Evolutionary conservation across 2,888 invertebrate genomes (phyloP).

Genomic region (Smittia sp.): DNA sequence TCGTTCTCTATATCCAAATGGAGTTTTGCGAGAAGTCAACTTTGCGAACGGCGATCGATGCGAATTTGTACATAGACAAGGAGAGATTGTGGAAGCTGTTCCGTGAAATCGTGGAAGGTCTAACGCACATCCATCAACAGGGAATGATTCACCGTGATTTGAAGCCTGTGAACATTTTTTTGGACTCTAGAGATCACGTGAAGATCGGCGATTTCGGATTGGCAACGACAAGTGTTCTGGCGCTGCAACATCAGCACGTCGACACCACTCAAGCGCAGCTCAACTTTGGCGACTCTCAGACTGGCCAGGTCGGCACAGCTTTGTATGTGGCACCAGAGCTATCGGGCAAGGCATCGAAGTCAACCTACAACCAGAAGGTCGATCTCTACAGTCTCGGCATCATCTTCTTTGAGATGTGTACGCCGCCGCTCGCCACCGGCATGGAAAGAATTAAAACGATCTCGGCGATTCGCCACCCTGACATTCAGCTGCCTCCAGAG

Average conservation of each 20-base stretch:
- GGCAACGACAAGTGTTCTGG: constrained; percentile 74
- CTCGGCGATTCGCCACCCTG: constrained; percentile 65
- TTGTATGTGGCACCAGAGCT: constrained; percentile 95
- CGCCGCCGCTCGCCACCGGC: constrained; percentile 74
- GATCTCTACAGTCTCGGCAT: constrained; percentile 86
- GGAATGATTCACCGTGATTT: constrained; percentile 84
- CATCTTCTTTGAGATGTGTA: constrained; percentile 95
- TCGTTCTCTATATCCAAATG: constrained; percentile 86
- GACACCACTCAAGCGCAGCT: background rate
- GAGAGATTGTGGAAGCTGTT: constrained; percentile 88
- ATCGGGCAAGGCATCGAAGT: constrained; percentile 64
- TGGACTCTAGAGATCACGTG: constrained; percentile 90
- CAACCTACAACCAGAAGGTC: constrained; percentile 83
- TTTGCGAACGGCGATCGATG: constrained; percentile 82
- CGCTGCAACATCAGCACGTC: constrained; percentile 48
- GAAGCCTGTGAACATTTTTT: constrained; percentile 90
- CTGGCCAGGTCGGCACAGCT: constrained; percentile 89
- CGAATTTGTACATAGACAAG: constrained; percentile 69
- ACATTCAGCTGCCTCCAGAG: constrained; percentile 68
- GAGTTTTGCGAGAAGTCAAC: constrained; percentile 98
- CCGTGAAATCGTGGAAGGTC: constrained; percentile 85
- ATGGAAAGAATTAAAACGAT: constrained; percentile 87
- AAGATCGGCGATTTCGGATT: constrained; percentile 94
- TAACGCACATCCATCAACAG: constrained; percentile 90
- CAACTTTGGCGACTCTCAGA: constrained; percentile 53